Base-by-base conservation (phyloP, 1,140 invertebrate species). In the Drosophila elegans region DNA sequence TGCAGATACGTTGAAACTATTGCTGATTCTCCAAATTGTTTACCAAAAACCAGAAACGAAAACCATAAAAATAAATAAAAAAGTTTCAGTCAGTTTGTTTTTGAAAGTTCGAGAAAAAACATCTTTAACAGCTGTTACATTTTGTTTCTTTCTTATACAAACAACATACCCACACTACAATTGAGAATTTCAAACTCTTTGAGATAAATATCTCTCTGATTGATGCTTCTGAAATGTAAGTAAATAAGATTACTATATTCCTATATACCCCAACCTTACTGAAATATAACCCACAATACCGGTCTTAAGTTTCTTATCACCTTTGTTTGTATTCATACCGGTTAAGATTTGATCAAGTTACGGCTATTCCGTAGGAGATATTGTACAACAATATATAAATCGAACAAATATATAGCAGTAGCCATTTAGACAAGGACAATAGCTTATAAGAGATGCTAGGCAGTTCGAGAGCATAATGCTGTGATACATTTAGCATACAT, bases 401-500 rank as follows among this genome's bases (percentile, higher is more conserved):
- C 51, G 56, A 53, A 6, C 29, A 61, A 41, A 51, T 56, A 67
- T 36, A 51, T 68, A 66, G 74, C 38, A 46, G 61, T 86, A 86
- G 74, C 48, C 68, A 76, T 60, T 82, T 83, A 83, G 80, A 62
- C 51, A 49, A 79, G 76, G 83, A 88, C 64, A 80, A 80, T 89
- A 89, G 84, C 73, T 84, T 52, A 56, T 84, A 89, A 90, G 85
- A 74, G 62, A 80, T 60, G 77, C 66, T 86, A 89, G 80, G 80
- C 73, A 89, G 80, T 89, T 89, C 84, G 74, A 89, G 84, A 89
- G 84, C 84, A 89, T 89, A 89, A 78, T 84, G 84, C 84, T 89
- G 84, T 89, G 84, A 89, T 89, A 89, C 76, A 89, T 89, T 89
- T 89, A 89, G 84, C 84, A 83, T 89, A 88, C 75, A 88, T 72